These are phyloP conservation scores for Cariama cristata DNA, from an alignment of 2,113 vertebrate species.

Conservation along the genomic window DNA sequence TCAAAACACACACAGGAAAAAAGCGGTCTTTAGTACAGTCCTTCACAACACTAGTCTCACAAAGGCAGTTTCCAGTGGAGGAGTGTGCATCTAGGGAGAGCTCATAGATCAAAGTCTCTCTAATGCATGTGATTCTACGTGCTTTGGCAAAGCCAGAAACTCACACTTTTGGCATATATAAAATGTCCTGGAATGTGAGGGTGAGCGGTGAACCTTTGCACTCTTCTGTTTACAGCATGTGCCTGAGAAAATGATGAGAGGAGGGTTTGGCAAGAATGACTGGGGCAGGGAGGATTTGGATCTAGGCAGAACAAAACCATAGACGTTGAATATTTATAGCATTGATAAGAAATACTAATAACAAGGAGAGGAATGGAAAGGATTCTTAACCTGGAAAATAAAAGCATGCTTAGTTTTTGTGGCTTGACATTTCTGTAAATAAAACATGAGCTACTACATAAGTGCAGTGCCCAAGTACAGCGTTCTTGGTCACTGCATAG, in stretches of 20 bases:
- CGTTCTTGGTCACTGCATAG: background rate
- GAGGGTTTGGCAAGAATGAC: background rate
- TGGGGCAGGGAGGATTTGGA: background rate
- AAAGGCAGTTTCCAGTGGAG: background rate
- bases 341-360: background rate
- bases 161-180: background rate
- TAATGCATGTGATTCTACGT: background rate
- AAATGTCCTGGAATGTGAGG: constrained; percentile 5
- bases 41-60: background rate
- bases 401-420: background rate
- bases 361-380: background rate
- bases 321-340: background rate
- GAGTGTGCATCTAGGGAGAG: background rate
- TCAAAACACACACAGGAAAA: background rate
- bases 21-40: background rate
- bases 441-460: background rate
- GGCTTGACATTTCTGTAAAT: background rate
- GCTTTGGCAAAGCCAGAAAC: constrained; percentile 15
- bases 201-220: constrained; percentile 33
- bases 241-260: background rate
- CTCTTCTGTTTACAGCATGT: background rate
- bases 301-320: background rate
- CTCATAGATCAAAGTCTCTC: background rate
- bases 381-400: background rate
- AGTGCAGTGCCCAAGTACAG: no score